Base-by-base conservation (phyloP, 2,888 invertebrate species). In the Pecten maximus region DNA sequence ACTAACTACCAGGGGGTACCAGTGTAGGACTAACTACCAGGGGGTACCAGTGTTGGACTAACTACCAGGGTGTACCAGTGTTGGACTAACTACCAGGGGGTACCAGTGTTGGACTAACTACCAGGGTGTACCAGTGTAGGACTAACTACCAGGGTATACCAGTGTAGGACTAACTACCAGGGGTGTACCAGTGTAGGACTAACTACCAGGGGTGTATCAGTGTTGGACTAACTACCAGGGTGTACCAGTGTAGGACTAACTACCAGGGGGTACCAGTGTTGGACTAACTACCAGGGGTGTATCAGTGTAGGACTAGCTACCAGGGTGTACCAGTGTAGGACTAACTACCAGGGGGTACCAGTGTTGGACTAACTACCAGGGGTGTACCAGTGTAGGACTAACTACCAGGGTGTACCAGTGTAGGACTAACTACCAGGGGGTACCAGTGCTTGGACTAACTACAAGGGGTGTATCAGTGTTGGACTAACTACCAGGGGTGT, bases 351-450 rank as follows among this genome's bases (percentile, higher is more conserved):
- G n/a, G 60, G 60, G 15, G 60, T 60, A 60, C n/a, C 3, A 28
- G 60, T 60, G 60, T 28, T n/a, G 60, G n/a, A 60, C 28, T 60
- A 60, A 60, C n/a, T 60, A 60, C 28, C 60, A 60, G n/a, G n/a
- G 60, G 60, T 60, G 60, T 60, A n/a, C n/a, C 3, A 60, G 60
- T 60, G 60, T 28, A 60, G 60, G 4, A 60, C 28, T 60, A 60
- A 60, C n/a, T 60, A 60, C 28, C 60, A 60, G n/a, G 60, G 60
- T 60, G 60, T 60, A 60, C n/a, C 3, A 28, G 60, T 60, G 60
- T 28, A 60, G 60, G n/a, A 60, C 28, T 60, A 60, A 60, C 4
- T 60, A 60, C 28, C 60, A 60, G n/a, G 60, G 44, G 6, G 44
- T 44, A 44, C 12, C 44, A 44, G 44, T 44, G 44, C 6, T 12